Evolutionary conservation across 2,113 vertebrate species (phyloP), one percentile per base, ranked within the genome.

Genomic region (Phainopepla nitens): DNA sequence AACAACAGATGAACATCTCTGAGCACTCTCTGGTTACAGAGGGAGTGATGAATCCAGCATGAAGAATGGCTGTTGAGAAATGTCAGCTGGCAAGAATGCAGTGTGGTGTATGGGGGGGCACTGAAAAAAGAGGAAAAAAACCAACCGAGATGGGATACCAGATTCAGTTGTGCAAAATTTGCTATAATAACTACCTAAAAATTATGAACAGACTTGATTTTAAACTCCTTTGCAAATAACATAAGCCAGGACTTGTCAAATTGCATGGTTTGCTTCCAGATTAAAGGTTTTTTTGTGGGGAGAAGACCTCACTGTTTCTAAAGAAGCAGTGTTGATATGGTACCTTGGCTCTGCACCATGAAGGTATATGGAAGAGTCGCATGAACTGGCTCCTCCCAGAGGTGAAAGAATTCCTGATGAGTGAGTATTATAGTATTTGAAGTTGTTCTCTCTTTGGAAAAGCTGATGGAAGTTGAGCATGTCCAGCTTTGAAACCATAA

Each of bases 21-120:
- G 36, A 95, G 50, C 31, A 24, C 12, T 39, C 29, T 35, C 31
- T 82, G 68, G 83, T 82, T 44, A 47, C 65, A 53, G 64, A 60
- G 35, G 75, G 68, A 83, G 12, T 81, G 78, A 53, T 66, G 70
- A 94, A 95, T 92, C 19, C 68, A 89, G n/a, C 16, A 33, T 23
- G 51, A 85, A n/a, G 61, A 90, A 78, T 23, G 36, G 58, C 57
- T 94, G 97, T 96, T 96, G 81, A 71, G 47, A 96, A 96, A 94
- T 49, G 62, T 82, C 91, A 96, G 24, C 58, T 66, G 47, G 56
- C 72, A 94, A 79, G 70, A 91, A 69, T 31, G 22, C 25, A 13
- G 3, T 22, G 14, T 78, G 53, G 35, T 21, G 4, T 77, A 17
- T 27, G n/a, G 56, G 72, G 61, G 24, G 94, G 17, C 22, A 39